These are phyloP conservation scores for Sinocyclocheilus rhinocerous DNA, from an alignment of 2,113 vertebrate species.

Conservation along the genomic window DNA sequence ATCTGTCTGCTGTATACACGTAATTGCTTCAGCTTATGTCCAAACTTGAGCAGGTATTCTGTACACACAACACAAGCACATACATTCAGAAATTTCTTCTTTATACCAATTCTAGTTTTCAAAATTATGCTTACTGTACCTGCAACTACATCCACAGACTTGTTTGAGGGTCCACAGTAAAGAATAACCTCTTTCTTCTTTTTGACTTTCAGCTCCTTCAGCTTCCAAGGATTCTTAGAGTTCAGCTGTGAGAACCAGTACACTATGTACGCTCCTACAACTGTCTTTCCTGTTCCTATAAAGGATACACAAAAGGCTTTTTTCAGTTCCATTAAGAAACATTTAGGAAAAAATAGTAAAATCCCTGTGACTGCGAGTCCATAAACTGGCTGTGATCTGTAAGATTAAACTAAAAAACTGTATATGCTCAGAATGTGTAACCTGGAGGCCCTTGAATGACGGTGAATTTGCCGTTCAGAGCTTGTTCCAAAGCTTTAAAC, in stretches of 20 bases:
- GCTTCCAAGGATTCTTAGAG: constrained; percentile 1
- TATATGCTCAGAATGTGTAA: constrained; percentile 53
- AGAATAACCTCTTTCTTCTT: constrained; percentile 65
- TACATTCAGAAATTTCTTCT: neutral
- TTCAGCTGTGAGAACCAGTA: constrained; percentile 74
- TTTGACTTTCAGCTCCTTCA: constrained; percentile 63
- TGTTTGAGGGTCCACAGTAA: constrained; percentile 86
- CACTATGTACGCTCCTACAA: constrained; percentile 80
- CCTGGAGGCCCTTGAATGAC: constrained; percentile 86
- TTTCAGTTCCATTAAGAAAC: neutral
- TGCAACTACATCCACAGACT: constrained; percentile 85
- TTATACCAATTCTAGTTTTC: neutral
- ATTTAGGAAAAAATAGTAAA: neutral
- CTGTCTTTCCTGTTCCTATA: constrained; percentile 82
- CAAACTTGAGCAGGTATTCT: constrained; percentile 76
- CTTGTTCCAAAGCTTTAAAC: constrained; percentile 65
- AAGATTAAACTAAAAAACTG: neutral
- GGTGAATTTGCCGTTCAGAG: constrained; percentile 69
- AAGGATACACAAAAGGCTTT: neutral
- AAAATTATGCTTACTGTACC: constrained; percentile 62
- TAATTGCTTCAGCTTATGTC: constrained; percentile 66
- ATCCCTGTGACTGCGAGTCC: neutral
- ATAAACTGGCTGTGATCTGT: neutral
- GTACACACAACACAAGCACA: constrained; percentile 19
- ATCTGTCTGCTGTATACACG: constrained; percentile 80